Percentiles rank a stretch among this genome's conserved stretches.
Conservation (phyloP, 1,140 invertebrate genomes). For the Ceratoteleas bidentatus region DNA sequence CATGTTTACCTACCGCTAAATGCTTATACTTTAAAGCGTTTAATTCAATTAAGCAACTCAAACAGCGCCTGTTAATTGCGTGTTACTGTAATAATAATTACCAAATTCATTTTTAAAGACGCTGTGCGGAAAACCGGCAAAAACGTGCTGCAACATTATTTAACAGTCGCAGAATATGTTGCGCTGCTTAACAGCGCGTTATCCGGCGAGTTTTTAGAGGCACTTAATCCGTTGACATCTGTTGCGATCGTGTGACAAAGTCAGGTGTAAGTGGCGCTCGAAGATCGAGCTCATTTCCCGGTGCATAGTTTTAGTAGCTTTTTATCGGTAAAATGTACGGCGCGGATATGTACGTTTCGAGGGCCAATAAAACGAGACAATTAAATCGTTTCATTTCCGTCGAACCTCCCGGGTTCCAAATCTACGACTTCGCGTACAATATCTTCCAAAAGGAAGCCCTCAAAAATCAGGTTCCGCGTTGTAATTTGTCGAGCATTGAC, state of each 20-base stretch:
- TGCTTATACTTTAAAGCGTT: too few species aligned
- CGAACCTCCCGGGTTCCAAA: too few species aligned
- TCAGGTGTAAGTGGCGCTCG: slow-evolving; percentile 29
- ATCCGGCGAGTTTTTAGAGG: slow-evolving; percentile 9
- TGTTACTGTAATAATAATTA: too few species aligned
- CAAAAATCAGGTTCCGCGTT: neutral
- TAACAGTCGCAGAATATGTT: neutral
- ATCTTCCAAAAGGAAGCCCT: too few species aligned
- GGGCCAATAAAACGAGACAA: neutral
- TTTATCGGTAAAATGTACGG: slow-evolving; percentile 20
- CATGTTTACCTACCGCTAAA: too few species aligned
- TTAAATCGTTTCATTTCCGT: neutral
- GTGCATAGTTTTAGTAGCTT: slow-evolving; percentile 40
- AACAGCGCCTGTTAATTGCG: too few species aligned
- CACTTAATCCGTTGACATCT: slow-evolving; percentile 36
- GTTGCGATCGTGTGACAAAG: slow-evolving; percentile 41
- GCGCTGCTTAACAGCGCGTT: slow-evolving; percentile 18
- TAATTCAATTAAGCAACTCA: too few species aligned
- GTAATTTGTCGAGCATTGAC: neutral
- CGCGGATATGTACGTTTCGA: neutral
- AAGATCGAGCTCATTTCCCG: slow-evolving; percentile 27
- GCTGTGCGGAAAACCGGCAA: too few species aligned
- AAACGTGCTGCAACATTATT: neutral
- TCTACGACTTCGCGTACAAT: too few species aligned
- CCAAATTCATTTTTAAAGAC: too few species aligned